phyloP scores from a whole-genome alignment of 2,113 vertebrate genomes.

The Marmota monax region DNA sequence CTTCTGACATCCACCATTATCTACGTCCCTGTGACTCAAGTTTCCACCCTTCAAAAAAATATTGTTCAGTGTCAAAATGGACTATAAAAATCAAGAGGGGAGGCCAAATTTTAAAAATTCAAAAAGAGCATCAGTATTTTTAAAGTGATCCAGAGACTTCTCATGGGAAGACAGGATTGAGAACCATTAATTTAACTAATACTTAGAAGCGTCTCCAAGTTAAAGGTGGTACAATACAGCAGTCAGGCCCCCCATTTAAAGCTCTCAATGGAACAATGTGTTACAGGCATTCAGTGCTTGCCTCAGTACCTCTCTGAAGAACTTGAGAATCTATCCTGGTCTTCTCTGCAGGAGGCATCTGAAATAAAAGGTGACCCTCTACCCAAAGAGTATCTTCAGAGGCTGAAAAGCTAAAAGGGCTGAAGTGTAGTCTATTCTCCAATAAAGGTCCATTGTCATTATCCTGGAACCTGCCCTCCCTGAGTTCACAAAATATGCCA shows the following conservation, averaged over 20 bases:
- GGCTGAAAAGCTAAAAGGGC: background rate
- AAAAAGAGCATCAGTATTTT: background rate
- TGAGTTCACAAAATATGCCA: background rate
- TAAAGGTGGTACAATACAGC: background rate
- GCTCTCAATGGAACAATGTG: background rate
- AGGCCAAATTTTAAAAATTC: background rate
- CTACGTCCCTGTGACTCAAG: background rate
- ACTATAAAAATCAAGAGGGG: background rate
- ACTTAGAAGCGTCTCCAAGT: background rate
- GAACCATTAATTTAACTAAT: conserved; percentile 11
- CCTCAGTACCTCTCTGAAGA: background rate
- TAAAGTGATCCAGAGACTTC: background rate
- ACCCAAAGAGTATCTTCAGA: background rate
- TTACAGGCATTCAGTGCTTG: background rate
- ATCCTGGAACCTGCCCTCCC: background rate
- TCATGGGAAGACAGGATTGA: background rate
- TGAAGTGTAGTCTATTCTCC: background rate
- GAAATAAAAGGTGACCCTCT: background rate
- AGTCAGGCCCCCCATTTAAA: background rate
- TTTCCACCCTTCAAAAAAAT: background rate
- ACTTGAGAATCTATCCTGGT: background rate
- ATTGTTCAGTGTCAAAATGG: background rate
- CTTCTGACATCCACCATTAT: background rate
- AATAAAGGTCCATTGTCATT: background rate
- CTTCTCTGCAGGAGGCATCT: background rate